A percentile compares a stretch with the other conserved stretches of the same genome.
These are phyloP conservation scores for Drosophila antonietae DNA, from an alignment of 2,888 invertebrate species.

Conservation along the genomic window DNA sequence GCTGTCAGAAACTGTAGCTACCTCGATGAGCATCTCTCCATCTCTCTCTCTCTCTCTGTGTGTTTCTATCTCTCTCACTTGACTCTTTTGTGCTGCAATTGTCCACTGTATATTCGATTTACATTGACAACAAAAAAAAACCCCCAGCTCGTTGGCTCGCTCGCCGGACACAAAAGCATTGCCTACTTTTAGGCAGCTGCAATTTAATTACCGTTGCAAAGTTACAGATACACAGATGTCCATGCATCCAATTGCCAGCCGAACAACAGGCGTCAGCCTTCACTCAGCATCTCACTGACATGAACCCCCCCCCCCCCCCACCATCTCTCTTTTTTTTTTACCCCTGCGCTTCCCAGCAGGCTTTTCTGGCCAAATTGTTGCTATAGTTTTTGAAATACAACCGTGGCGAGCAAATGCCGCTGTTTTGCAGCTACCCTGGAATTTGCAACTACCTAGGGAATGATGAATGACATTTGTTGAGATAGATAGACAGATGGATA, in stretches of 20 bases:
- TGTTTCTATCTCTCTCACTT: not conserved
- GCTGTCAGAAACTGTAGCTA: constrained; percentile 23
- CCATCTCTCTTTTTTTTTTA: no score
- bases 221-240: constrained; percentile 46
- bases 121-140: constrained; percentile 32
- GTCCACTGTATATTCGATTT: constrained; percentile 47
- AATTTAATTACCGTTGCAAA: constrained; percentile 73
- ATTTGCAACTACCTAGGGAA: not conserved
- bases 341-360: not conserved
- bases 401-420: constrained; percentile 20
- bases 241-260: constrained; percentile 26
- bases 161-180: constrained; percentile 26
- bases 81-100: constrained; percentile 26
- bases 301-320: not conserved
- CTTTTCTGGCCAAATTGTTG: not conserved
- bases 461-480: no score
- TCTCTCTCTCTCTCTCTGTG: not conserved
- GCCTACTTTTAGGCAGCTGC: constrained; percentile 63
- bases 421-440: constrained; percentile 26
- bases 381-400: constrained; percentile 55
- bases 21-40: no score
- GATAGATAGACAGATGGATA: no score
- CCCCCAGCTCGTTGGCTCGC: not conserved
- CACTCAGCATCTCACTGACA: constrained; percentile 1
- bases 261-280: constrained; percentile 23